These are phyloP conservation scores for Gambusia yucatana DNA, from an alignment of 2,797 vertebrate species.

Conservation along the genomic window DNA sequence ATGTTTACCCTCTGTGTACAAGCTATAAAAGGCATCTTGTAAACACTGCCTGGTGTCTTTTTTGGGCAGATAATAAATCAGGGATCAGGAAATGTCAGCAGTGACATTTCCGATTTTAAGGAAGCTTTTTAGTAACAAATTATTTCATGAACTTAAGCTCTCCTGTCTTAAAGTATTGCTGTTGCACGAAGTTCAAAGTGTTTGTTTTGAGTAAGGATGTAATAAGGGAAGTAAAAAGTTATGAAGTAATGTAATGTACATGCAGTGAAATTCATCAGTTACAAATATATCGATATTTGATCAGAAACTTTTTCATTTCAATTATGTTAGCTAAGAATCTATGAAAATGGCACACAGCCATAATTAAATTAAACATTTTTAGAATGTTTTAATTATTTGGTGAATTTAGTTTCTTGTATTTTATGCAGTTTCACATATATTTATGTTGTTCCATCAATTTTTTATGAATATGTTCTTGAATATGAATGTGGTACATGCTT, in stretches of 20 bases:
- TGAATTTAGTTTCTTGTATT: not conserved
- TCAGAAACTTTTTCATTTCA: not conserved
- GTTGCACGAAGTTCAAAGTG: no score
- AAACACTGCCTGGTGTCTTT: conserved; percentile 2
- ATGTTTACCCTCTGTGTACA: conserved; percentile 13
- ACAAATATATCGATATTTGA: not conserved
- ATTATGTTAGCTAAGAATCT: not conserved
- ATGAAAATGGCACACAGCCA: not conserved
- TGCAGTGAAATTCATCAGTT: not conserved
- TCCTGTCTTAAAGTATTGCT: not conserved
- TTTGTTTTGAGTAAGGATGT: no score
- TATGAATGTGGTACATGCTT: not conserved
- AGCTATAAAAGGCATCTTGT: not conserved
- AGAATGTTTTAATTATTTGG: not conserved
- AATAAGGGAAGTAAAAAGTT: not conserved
- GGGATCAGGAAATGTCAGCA: not conserved
- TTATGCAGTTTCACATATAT: not conserved
- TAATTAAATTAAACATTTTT: not conserved
- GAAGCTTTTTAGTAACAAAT: not conserved
- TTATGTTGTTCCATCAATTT: not conserved
- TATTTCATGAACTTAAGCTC: not conserved
- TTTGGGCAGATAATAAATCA: conserved; percentile 13
- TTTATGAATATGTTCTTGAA: not conserved
- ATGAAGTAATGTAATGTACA: not conserved
- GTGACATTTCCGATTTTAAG: not conserved